Percentiles rank a stretch among this genome's conserved stretches.
These are phyloP conservation scores for Eristalis pertinax DNA, from an alignment of 2,888 invertebrate species.

Conservation along the genomic window DNA sequence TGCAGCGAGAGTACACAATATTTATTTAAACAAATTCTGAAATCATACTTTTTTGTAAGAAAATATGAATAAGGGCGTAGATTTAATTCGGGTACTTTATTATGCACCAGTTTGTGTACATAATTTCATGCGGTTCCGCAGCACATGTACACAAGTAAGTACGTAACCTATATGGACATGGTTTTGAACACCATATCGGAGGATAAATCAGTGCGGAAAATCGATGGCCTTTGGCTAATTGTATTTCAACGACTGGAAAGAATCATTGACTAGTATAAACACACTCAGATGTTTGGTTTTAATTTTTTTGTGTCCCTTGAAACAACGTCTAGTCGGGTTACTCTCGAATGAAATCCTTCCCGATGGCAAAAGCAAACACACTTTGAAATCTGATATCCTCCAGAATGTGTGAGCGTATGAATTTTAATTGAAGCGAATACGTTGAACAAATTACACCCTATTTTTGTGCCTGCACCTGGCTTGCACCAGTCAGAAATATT, in stretches of 20 bases:
- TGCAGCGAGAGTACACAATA: no score
- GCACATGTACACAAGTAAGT: background rate
- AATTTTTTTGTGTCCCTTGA: conserved; percentile 14
- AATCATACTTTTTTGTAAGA: background rate
- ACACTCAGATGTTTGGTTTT: conserved; percentile 31
- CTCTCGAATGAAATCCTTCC: conserved; percentile 34
- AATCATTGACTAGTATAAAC: conserved; percentile 34
- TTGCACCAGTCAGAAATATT: conserved; percentile 30
- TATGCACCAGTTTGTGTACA: background rate
- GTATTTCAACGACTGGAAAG: conserved; percentile 67
- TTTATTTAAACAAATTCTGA: background rate
- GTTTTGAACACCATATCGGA: background rate
- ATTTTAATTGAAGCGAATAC: conserved; percentile 68
- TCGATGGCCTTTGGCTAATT: conserved; percentile 72
- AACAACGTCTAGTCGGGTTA: conserved; percentile 25
- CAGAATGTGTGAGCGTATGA: conserved; percentile 59
- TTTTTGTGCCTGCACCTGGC: conserved; percentile 66
- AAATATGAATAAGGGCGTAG: background rate
- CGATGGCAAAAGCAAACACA: conserved; percentile 62
- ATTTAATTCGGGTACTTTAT: background rate
- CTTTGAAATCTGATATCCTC: conserved; percentile 67
- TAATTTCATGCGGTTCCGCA: background rate
- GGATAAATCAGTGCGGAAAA: conserved; percentile 70
- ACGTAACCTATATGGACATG: background rate
- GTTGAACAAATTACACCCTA: conserved; percentile 70